Evolutionary conservation across 1,140 invertebrate genomes (phyloP), one percentile per base, ranked within the genome.

Genomic region (Atta colombica): DNA sequence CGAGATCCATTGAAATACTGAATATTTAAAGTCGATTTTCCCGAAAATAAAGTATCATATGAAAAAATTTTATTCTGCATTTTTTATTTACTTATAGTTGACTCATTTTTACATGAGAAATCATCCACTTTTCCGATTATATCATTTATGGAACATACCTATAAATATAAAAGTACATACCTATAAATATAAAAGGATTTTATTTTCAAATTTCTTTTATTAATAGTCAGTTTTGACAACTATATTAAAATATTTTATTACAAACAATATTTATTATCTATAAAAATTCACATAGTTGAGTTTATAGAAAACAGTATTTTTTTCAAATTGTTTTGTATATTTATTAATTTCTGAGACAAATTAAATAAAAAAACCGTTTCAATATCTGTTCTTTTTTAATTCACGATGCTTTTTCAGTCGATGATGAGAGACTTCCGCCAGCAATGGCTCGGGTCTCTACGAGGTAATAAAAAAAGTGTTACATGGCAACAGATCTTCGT

Each of bases 391-490:
- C 8, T 61, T 2, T 49, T 21, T 82, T 58, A 18, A 16, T 12
- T 25, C 39, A 35, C 16, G 5, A 45, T 35, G 18, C 31, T 80
- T 66, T 77, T 77, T 39, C 8, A 4, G 28, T 63, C 2, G 28
- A 39, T 16, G 53, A 31, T 63, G 45, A 75, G 82, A 78, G 69
- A 53, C n/a, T 85, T 53, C 49, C 71, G 65, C 39, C 60, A 75
- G 39, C 31, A 25, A 80, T 39, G 58, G 58, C 69, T 89, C 74
- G 25, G 18, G 68, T 49, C 14, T 80, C 82, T 72, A 72, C 66
- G 14, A 77, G 25, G 51, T 28, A 86, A 90, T 87, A 89, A 90
- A 89, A 45, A 89, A 90, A 80, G 72, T 88, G 71, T 86, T 84
- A 88, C 86, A 77, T 75, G 61, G 31, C 28, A 51, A 82, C 71